phyloP scores from a whole-genome alignment of 2,888 invertebrate genomes.

The Campoletis raptor region DNA sequence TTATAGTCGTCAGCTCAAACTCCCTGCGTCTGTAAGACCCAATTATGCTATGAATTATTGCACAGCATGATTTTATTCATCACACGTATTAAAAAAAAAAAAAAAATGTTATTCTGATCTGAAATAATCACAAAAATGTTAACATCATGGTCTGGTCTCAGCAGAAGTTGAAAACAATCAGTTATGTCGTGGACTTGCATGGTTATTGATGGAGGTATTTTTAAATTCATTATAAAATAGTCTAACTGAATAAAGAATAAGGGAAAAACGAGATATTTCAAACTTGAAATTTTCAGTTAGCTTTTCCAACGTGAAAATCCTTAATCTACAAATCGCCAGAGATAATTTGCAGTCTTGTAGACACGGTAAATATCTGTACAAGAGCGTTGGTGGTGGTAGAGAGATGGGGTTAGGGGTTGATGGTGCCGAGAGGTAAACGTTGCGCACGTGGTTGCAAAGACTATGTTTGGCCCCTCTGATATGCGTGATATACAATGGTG shows the following conservation, averaged over 20 bases:
- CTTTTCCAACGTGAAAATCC: constrained; percentile 77
- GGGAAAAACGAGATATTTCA: neutral
- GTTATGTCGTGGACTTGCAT: neutral
- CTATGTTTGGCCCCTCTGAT: constrained; percentile 56
- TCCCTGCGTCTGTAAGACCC: neutral
- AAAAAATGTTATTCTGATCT: no score
- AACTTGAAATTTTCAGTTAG: constrained; percentile 13
- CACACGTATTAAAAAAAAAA: no score
- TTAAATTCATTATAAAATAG: neutral
- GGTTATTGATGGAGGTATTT: neutral
- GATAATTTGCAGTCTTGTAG: constrained; percentile 82
- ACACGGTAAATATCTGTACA: constrained; percentile 84
- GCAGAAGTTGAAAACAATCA: neutral
- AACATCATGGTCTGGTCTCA: neutral
- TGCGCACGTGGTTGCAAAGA: constrained; percentile 58
- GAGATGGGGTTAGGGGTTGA: constrained; percentile 69
- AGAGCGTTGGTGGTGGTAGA: constrained; percentile 80
- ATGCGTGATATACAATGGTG: constrained; percentile 35
- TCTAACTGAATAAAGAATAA: neutral
- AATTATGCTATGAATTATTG: neutral
- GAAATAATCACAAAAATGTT: neutral
- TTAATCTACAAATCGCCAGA: constrained; percentile 81
- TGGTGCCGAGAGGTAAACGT: constrained; percentile 61
- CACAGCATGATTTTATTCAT: neutral
- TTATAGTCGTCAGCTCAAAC: neutral